Base-by-base conservation (phyloP, 2,888 invertebrate genomes). In the Diarsia brunnea region DNA sequence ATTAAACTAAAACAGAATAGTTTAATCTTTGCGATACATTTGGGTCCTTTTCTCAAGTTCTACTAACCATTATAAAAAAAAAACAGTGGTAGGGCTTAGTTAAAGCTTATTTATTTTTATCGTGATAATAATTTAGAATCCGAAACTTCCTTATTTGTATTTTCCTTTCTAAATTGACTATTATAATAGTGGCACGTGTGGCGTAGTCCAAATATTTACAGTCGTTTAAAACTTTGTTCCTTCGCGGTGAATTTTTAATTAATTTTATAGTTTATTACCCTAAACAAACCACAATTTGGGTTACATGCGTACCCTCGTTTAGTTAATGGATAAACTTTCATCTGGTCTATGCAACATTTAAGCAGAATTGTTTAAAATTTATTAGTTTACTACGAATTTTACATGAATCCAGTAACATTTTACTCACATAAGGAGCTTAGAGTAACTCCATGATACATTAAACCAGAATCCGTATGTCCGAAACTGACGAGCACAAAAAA, bases 211-310 rank as follows among this genome's bases (percentile, higher is more conserved):
- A 78, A 69, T 47, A 43, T 47, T 60, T 12, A 38, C 11, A 38
- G 10, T 14, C 45, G 21, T 47, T 74, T 64, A 38, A 64, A 64
- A 65, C 58, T 58, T 58, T 27, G 2, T 64, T 31, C 65, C 19
- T n/a, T 74, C 47, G 21, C n/a, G 38, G 67, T 67, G 38, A 19
- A 49, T 43, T 67, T 67, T 58, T 65, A 55, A 47, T 49, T 79
- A 60, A 49, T 27, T 78, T 27, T 49, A 24, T 43, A 24, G 55
- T 58, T 67, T 19, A 24, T 24, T 60, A 58, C 10, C 82, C 58
- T 31, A 64, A 75, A 75, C 64, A 51, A 75, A 79, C 64, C 38
- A 75, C 58, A 60, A 19, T 73, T 68, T 49, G 68, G 67, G 75
- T 65, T 27, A 69, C n/a, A 45, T 60, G 45, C 45, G 31, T 67